Percentiles rank a stretch among this genome's conserved stretches.
These are phyloP conservation scores for Podarcis siculus DNA, from an alignment of 2,797 vertebrate genomes.

Conservation along the genomic window DNA sequence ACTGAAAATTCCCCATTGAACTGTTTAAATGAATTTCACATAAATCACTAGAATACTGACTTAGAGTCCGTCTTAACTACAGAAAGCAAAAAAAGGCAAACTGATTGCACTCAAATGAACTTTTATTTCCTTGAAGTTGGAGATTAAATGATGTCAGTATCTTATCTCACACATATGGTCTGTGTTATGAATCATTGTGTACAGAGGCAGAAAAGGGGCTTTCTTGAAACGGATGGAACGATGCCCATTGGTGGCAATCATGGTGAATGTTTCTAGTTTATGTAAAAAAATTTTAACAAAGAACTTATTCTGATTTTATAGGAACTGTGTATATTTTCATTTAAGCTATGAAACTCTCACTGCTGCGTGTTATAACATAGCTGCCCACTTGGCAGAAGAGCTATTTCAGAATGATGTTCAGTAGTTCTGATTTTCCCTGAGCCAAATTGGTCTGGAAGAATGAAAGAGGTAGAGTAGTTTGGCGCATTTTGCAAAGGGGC, in stretches of 20 bases:
- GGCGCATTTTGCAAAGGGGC: neutral
- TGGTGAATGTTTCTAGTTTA: no score
- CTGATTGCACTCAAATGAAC: conserved; percentile 16
- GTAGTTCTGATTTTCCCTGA: neutral
- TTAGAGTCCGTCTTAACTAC: neutral
- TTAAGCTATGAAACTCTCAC: neutral
- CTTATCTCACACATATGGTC: neutral
- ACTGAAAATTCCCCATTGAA: neutral
- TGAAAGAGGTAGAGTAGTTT: no score
- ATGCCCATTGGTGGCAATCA: neutral
- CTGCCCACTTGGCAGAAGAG: neutral
- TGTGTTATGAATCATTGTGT: neutral
- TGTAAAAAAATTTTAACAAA: no score
- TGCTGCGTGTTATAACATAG: neutral
- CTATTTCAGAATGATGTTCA: neutral
- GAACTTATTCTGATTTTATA: neutral
- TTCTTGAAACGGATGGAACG: neutral
- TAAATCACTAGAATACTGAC: no score
- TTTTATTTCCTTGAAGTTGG: neutral
- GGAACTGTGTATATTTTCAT: neutral
- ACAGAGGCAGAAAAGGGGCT: neutral
- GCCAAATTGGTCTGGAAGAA: neutral
- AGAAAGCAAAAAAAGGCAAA: conserved; percentile 8
- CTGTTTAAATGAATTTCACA: neutral
- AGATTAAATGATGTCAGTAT: neutral